phyloP scores from a whole-genome alignment of 1,140 invertebrate species.

The Eurytemora carolleeae region DNA sequence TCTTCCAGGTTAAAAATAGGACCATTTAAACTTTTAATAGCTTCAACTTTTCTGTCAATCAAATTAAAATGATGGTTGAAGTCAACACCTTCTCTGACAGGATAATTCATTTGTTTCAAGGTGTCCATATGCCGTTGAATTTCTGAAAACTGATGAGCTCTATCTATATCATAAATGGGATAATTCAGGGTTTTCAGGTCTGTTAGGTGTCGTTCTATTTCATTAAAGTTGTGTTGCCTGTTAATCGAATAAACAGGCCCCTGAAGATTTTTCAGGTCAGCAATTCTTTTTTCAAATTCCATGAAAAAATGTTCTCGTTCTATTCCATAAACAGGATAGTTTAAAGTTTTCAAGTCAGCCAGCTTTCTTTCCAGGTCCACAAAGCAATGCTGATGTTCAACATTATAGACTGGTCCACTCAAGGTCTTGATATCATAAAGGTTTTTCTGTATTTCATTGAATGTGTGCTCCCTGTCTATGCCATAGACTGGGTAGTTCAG shows the following conservation, averaged over 20 bases:
- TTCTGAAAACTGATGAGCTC: slow-evolving; percentile 8
- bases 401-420: neutral
- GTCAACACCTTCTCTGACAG: slow-evolving; percentile 1
- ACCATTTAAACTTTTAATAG: slow-evolving; percentile 6
- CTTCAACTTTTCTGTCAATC: slow-evolving; percentile 7
- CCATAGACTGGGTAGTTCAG: neutral
- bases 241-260: neutral
- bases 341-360: neutral
- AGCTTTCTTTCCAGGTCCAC: neutral
- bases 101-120: neutral
- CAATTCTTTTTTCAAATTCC: slow-evolving; percentile 1
- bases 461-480: neutral
- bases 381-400: neutral
- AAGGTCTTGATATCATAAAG: neutral
- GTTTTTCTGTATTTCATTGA: slow-evolving; percentile 1
- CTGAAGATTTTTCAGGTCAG: neutral
- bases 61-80: slow-evolving; percentile 2
- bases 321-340: slow-evolving; percentile 9
- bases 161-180: slow-evolving; percentile 3
- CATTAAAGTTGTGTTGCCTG: slow-evolving; percentile 7
- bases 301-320: slow-evolving; percentile 7
- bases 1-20: neutral
- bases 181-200: neutral
- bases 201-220: neutral
- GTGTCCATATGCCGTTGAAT: slow-evolving; percentile 3